Conservation (phyloP, 2,888 invertebrate species). For the Apodemia mormo region DNA sequence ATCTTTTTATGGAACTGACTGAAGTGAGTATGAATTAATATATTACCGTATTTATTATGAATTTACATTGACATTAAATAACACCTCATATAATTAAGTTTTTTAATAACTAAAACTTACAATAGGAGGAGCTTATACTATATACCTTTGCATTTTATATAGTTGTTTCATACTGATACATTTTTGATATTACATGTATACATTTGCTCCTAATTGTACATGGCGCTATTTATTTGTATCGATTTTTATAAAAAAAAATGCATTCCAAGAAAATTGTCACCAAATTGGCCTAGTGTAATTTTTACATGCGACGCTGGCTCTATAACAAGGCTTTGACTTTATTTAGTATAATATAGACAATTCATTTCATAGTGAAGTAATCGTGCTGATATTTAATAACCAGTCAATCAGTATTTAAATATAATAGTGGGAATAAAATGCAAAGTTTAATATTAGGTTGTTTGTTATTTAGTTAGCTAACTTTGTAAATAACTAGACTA, state of each 20-base stretch:
- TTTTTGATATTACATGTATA: slow-evolving; percentile 9
- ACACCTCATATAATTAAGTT: neutral
- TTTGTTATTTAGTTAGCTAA: slow-evolving; percentile 82
- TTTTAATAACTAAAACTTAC: neutral
- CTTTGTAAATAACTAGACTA: slow-evolving; percentile 80
- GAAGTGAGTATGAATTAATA: neutral
- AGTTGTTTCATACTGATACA: slow-evolving; percentile 16
- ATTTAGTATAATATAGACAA: slow-evolving; percentile 44
- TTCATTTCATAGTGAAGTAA: slow-evolving; percentile 35
- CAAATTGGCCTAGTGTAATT: slow-evolving; percentile 25
- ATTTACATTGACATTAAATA: neutral
- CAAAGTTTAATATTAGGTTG: slow-evolving; percentile 71
- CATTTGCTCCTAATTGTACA: slow-evolving; percentile 20
- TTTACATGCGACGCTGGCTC: slow-evolving; percentile 26
- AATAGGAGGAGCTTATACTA: slow-evolving; percentile 28
- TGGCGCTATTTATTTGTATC: slow-evolving; percentile 25
- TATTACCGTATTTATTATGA: neutral
- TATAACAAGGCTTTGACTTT: slow-evolving; percentile 41
- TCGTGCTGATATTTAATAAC: slow-evolving; percentile 48
- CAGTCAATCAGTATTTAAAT: slow-evolving; percentile 76
- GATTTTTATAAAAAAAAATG: slow-evolving; percentile 51
- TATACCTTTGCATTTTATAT: slow-evolving; percentile 25
- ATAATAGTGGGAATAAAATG: slow-evolving; percentile 48
- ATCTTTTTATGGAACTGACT: neutral
- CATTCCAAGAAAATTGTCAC: slow-evolving; percentile 61